Base-by-base conservation (phyloP, 2,888 invertebrate genomes). In the Epirrita christyi region DNA sequence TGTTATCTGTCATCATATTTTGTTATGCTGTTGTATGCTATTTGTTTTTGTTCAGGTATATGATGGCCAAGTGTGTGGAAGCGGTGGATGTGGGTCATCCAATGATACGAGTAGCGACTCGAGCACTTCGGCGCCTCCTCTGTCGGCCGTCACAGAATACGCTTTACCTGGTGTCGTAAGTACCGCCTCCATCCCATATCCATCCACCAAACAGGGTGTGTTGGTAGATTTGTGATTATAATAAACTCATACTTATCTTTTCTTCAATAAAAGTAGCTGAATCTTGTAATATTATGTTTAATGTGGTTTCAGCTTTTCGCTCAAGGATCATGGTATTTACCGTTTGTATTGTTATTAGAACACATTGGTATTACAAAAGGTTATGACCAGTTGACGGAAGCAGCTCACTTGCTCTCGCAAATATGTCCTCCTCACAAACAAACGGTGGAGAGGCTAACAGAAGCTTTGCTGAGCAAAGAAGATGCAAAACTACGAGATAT, bases 31-130 rank as follows among this genome's bases (percentile, higher is more conserved):
- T 2, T 21, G 4, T 21, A 21, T 21, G 21, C 21, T 3, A 21
- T 21, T 4, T 21, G 21, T 21, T 15, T 40, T 6, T 41, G 7
- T 44, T 27, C 59, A 90, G 90, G 90, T 90, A 32, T 92, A 88
- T 61, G 91, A 92, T 61, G 89, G 90, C 0, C 90, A 88, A 74
- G 87, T 91, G 34, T 90, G 90, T 66, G 89, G 90, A 1, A 90
- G 91, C 63, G 90, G 90, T 10, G 90, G 90, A 1, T 90, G 91
- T 61, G 92, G 92, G 43, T 92, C 92, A 9, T 92, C 92, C 4
- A 92, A 92, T 52, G 99, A 98, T 80, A 97, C 98, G 54, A 98
- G 97, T 76, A 98, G 98, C 55, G 98, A 98, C 83, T 98, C 98
- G 68, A 98, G 98, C 55, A 97, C 97, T 2, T 97, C 97, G 2